phyloP scores from a whole-genome alignment of 2,113 vertebrate genomes.

The Eclectus roratus region DNA sequence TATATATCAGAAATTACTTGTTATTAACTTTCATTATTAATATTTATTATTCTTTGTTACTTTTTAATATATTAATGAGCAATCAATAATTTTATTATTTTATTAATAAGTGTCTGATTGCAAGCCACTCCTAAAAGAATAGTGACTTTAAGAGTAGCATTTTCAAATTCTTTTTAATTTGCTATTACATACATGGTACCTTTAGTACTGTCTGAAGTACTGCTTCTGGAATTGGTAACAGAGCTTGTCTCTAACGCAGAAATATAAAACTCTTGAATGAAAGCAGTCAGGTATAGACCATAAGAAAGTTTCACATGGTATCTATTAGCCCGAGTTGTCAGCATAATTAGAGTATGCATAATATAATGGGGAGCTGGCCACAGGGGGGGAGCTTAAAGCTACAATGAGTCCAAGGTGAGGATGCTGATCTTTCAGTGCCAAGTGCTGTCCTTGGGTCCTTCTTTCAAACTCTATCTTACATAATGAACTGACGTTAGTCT shows the following conservation, averaged over 20 bases:
- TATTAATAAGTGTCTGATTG: neutral
- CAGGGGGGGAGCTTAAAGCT: neutral
- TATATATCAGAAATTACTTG: neutral
- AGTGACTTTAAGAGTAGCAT: neutral
- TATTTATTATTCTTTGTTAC: neutral
- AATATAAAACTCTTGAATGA: neutral
- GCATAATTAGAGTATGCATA: neutral
- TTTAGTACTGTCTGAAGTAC: neutral
- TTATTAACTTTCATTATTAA: neutral
- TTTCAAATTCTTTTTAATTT: neutral
- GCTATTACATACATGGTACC: neutral
- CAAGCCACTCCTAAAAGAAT: neutral
- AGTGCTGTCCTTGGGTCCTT: neutral
- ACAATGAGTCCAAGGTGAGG: neutral
- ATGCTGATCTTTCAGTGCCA: neutral
- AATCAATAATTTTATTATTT: neutral
- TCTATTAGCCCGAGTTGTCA: rapidly evolving
- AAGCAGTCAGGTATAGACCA: neutral
- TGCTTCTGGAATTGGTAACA: neutral
- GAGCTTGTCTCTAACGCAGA: neutral
- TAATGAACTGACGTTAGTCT: neutral
- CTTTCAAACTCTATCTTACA: neutral
- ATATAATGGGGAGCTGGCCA: neutral
- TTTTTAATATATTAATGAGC: neutral
- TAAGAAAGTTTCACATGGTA: neutral